Evolutionary conservation across 2,888 invertebrate genomes (phyloP), one percentile per base, ranked within the genome.

Genomic region (Himalopsyche anomala): DNA sequence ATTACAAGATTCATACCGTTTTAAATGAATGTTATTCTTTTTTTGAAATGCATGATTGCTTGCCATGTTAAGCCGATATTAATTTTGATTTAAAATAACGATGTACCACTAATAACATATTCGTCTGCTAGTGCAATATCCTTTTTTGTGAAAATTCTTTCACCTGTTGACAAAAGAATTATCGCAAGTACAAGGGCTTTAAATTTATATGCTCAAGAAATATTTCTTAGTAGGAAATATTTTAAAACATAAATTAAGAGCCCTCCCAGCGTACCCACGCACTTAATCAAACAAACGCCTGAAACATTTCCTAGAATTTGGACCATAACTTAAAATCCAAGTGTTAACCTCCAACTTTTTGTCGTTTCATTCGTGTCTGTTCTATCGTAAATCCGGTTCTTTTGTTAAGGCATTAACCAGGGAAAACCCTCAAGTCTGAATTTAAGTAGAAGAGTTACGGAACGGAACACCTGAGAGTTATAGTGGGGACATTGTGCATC

Each of bases 261-360:
- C 15, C 38, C 5, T 74, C 12, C 74, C 36, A 74, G 74, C 38
- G 36, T 74, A 38, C 74, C 12, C 38, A 12, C 36, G 74, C 38
- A 74, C 74, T 74, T 74, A 74, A 74, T 74, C 74, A 74, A 36
- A 74, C 28, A 74, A 74, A 74, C 74, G 74, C 74, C 74, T 74
- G 74, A 74, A 74, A 74, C 74, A 74, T 74, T 74, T 74, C 74
- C 74, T 36, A 74, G 74, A 74, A 74, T 74, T 74, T 74, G 36
- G 38, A 38, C 38, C 74, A 74, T 74, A 74, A 74, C 74, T 74
- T 74, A 74, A 74, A 74, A 74, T 74, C 74, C 38, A 74, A 74
- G 74, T 74, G 74, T 74, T 74, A 74, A 74, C 74, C 74, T 74
- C 74, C 74, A 74, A 74, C 74, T 74, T 74, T 74, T 74, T 74